A percentile compares a stretch with the other conserved stretches of the same genome.
phyloP scores from a whole-genome alignment of 2,888 invertebrate genomes.

The Macropis europaea region DNA sequence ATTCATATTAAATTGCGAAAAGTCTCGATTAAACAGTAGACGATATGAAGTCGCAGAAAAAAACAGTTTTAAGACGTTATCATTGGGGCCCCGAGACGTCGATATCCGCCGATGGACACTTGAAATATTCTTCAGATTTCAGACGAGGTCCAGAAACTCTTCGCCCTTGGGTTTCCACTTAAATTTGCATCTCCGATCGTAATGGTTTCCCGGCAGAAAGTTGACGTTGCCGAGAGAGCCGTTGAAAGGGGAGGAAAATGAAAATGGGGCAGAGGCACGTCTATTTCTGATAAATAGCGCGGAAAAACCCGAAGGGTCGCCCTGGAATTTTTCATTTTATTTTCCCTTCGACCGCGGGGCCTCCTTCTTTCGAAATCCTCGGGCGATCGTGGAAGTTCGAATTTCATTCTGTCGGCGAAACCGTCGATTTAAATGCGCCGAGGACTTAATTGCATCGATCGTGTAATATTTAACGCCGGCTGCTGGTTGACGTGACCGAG shows the following conservation, averaged over 20 bases:
- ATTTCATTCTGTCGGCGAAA: constrained; percentile 10
- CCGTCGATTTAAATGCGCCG: background rate
- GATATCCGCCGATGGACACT: no score
- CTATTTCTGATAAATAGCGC: constrained; percentile 53
- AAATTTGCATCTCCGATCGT: background rate
- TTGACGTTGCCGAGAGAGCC: background rate
- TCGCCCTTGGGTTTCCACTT: background rate
- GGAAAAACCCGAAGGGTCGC: constrained; percentile 40
- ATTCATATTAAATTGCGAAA: no score
- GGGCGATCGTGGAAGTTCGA: no score
- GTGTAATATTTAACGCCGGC: constrained; percentile 13
- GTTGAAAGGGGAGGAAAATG: background rate
- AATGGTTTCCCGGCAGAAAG: background rate
- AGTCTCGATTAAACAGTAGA: no score
- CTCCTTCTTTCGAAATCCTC: constrained; percentile 1
- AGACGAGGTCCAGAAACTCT: background rate
- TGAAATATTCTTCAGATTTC: no score
- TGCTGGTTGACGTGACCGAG: background rate
- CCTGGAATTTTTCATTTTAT: constrained; percentile 59
- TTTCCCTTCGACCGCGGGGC: background rate
- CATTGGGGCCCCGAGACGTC: no score
- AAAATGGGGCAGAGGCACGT: constrained; percentile 24
- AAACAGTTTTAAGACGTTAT: no score
- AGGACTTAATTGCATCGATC: constrained; percentile 14
- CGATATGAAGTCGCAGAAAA: no score